These are phyloP conservation scores for Caenorhabditis elegans DNA, from an alignment of 1,140 invertebrate species.

Conservation along the genomic window WBcel235 BX284606.5:1115001-1115500, in stretches of 20 bases:
- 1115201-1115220: neutral
- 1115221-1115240: conserved; percentile 12
- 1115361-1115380: conserved; percentile 2
- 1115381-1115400: conserved; percentile 60
- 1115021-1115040: too few relatives aligned
- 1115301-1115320: neutral
- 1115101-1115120: too few relatives aligned
- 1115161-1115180: too few relatives aligned
- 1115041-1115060: too few relatives aligned
- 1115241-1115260: conserved; percentile 45
- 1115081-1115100: too few relatives aligned
- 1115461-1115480: conserved; percentile 52
- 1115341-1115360: neutral
- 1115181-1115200: neutral
- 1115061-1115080: too few relatives aligned
- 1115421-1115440: conserved; percentile 52
- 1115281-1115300: conserved; percentile 44
- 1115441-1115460: conserved; percentile 58
- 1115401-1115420: conserved; percentile 60
- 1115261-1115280: conserved; percentile 51
- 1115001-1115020: too few relatives aligned
- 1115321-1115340: neutral
- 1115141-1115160: too few relatives aligned
- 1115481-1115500: conserved; percentile 47
- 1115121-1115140: too few relatives aligned